phyloP scores from a whole-genome alignment of 2,888 invertebrate species.

The Amiota communis region DNA sequence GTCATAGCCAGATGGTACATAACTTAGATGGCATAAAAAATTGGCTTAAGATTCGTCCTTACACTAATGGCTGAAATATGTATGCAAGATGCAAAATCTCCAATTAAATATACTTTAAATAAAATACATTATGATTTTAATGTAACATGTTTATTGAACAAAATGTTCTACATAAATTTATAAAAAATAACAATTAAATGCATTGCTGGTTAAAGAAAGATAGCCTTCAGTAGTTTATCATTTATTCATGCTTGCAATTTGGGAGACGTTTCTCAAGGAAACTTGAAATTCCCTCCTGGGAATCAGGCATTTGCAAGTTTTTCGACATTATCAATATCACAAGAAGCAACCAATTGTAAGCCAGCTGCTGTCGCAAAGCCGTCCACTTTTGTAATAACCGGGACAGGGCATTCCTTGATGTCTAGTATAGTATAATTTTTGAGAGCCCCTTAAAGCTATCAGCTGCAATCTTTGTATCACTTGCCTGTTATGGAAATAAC shows the following conservation, averaged over 20 bases:
- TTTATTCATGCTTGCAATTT: constrained; percentile 76
- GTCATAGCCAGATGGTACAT: neutral
- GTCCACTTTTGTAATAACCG: constrained; percentile 87
- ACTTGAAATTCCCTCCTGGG: constrained; percentile 90
- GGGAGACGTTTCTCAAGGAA: constrained; percentile 91
- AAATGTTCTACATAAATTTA: no score
- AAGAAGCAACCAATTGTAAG: constrained; percentile 93
- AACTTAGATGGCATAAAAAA: neutral
- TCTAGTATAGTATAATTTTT: constrained; percentile 85
- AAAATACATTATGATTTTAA: neutral
- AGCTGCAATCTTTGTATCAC: constrained; percentile 78
- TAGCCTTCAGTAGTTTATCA: neutral
- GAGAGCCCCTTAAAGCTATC: constrained; percentile 84
- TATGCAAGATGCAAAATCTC: neutral
- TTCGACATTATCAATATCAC: constrained; percentile 93
- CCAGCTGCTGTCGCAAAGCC: constrained; percentile 84
- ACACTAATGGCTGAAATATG: neutral
- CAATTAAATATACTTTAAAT: neutral
- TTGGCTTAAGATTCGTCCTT: constrained; percentile 9
- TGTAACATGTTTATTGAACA: constrained; percentile 22
- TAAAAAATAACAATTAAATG: constrained; percentile 46
- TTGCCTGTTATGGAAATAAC: constrained; percentile 41
- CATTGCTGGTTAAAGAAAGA: constrained; percentile 39
- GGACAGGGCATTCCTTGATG: constrained; percentile 86
- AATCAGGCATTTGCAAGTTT: constrained; percentile 87